Percentiles rank a stretch among this genome's conserved stretches.
phyloP scores from a whole-genome alignment of 1,140 invertebrate species.

The Globodera rostochiensis region DNA sequence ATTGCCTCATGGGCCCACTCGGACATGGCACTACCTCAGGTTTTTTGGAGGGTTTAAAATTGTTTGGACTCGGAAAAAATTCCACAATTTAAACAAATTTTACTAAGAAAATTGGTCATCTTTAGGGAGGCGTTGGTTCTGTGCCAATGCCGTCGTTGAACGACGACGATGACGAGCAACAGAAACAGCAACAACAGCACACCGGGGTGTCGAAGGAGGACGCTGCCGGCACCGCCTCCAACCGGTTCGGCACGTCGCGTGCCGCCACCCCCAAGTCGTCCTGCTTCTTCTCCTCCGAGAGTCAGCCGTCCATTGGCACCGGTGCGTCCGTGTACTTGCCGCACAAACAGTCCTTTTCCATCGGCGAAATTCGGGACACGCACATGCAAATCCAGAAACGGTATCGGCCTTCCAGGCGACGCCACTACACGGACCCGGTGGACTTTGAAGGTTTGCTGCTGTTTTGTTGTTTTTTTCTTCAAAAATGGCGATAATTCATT shows the following conservation, averaged over 20 bases:
- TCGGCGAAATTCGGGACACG: conserved; percentile 62
- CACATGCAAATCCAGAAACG: conserved; percentile 62
- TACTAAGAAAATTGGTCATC: no score
- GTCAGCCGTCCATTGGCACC: conserved; percentile 46
- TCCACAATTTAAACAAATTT: no score
- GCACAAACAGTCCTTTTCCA: conserved; percentile 63
- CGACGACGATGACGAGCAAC: not conserved
- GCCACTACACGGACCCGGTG: conserved; percentile 62
- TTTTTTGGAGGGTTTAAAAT: not conserved
- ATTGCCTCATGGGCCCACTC: conserved; percentile 19
- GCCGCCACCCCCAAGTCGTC: conserved; percentile 49
- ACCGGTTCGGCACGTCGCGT: conserved; percentile 16
- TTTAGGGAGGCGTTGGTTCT: no score
- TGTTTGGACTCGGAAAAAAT: no score
- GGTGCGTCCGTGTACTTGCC: conserved; percentile 38
- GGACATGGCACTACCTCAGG: conserved; percentile 29
- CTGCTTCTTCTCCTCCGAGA: conserved; percentile 44
- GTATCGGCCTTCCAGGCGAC: conserved; percentile 49
- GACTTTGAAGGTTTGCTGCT: conserved; percentile 55
- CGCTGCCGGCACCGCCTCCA: not conserved
- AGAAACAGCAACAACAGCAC: not conserved
- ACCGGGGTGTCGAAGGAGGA: not conserved
- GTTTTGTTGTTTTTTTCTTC: not conserved
- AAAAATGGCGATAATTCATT: conserved; percentile 28
- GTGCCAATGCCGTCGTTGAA: no score